phyloP scores from a whole-genome alignment of 2,888 invertebrate species.

The Diaphora mendica region DNA sequence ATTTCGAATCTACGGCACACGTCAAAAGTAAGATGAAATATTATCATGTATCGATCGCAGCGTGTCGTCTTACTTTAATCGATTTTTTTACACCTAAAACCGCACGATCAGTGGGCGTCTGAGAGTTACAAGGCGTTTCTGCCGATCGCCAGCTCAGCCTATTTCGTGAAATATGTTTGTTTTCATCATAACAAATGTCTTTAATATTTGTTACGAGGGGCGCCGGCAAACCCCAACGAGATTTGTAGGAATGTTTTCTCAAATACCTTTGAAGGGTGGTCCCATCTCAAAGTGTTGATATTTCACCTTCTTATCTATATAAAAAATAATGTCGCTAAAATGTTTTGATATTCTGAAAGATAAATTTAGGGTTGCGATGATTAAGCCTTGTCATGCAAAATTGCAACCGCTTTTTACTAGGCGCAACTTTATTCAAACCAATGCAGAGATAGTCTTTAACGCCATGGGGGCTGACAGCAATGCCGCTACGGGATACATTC shows the following conservation, averaged over 20 bases:
- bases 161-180: conserved; percentile 83
- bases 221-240: conserved; percentile 60
- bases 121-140: conserved; percentile 82
- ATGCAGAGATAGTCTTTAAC: conserved; percentile 47
- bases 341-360: conserved; percentile 37
- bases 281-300: conserved; percentile 59
- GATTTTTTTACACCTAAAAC: conserved; percentile 87
- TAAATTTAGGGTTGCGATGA: conserved; percentile 54
- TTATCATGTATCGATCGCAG: conserved; percentile 84
- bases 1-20: conserved; percentile 76
- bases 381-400: conserved; percentile 74
- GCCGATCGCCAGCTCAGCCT: conserved; percentile 74
- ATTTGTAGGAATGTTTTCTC: conserved; percentile 72
- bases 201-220: conserved; percentile 66
- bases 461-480: conserved; percentile 41
- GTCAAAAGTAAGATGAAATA: conserved; percentile 81
- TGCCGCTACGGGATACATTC: conserved; percentile 59
- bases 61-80: conserved; percentile 85
- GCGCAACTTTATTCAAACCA: conserved; percentile 59
- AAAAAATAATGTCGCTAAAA: conserved; percentile 41
- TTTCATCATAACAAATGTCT: conserved; percentile 77
- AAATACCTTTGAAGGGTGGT: conserved; percentile 80
- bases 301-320: conserved; percentile 41
- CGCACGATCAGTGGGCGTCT: conserved; percentile 81
- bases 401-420: conserved; percentile 55